phyloP scores from a whole-genome alignment of 2,797 vertebrate species.

The Taeniopygia guttata region DNA sequence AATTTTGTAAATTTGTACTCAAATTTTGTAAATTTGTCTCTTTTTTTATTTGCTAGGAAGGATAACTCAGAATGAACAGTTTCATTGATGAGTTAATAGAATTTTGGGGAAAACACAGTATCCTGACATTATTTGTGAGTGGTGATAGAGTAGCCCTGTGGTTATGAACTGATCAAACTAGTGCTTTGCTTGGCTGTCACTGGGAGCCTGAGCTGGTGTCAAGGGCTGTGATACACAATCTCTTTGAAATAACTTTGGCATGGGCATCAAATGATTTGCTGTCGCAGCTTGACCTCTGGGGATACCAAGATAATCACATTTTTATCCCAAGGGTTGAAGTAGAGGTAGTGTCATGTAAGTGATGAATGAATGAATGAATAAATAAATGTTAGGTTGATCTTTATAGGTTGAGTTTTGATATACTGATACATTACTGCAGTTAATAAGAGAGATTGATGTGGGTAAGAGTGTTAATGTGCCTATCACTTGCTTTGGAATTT shows the following conservation, averaged over 20 bases:
- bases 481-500: neutral
- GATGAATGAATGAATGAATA: neutral
- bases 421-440: neutral
- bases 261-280: neutral
- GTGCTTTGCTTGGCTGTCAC: neutral
- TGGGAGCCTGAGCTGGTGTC: neutral
- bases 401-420: neutral
- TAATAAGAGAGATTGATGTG: neutral
- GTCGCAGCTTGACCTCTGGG: neutral
- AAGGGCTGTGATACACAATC: neutral
- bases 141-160: constrained; percentile 2
- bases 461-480: neutral
- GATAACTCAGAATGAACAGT: neutral
- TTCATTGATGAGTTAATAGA: neutral
- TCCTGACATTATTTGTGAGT: neutral
- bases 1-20: too few relatives aligned
- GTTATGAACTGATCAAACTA: neutral
- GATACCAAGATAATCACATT: neutral
- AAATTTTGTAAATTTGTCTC: neutral
- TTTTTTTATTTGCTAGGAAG: neutral
- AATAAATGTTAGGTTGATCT: neutral
- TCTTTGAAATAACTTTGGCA: neutral
- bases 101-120: neutral
- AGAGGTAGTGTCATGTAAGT: neutral
- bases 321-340: neutral